Percentiles rank a stretch among this genome's conserved stretches.
Evolutionary conservation across 1,140 invertebrate species (phyloP).

Genomic region (Ceratosolen fusciceps): DNA sequence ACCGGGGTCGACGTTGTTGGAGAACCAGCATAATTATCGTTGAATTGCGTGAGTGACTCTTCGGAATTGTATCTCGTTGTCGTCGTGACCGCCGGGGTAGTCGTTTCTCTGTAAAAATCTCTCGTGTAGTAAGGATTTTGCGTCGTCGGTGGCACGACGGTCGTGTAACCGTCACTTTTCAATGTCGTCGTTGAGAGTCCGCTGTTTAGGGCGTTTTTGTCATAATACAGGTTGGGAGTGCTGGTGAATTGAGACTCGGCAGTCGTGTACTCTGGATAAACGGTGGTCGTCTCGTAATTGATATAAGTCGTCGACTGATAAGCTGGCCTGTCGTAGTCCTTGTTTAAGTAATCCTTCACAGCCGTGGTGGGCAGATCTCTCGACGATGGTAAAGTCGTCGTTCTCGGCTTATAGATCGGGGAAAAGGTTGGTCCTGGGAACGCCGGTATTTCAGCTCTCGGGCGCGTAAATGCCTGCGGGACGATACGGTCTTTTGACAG

Average conservation of each 20-base stretch:
- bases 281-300: slow-evolving; percentile 47
- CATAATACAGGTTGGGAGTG: background rate
- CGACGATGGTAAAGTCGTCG: slow-evolving; percentile 51
- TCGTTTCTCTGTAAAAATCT: slow-evolving; percentile 31
- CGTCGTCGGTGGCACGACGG: slow-evolving; percentile 26
- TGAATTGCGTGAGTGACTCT: background rate
- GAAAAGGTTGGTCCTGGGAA: slow-evolving; percentile 62
- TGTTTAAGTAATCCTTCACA: slow-evolving; percentile 52
- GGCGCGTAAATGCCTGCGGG: slow-evolving; percentile 27
- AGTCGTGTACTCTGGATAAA: slow-evolving; percentile 42
- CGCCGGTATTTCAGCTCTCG: slow-evolving; percentile 50
- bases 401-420: slow-evolving; percentile 64
- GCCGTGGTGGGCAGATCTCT: slow-evolving; percentile 54
- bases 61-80: slow-evolving; percentile 17
- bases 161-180: slow-evolving; percentile 21
- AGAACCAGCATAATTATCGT: slow-evolving; percentile 22
- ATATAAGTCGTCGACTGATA: slow-evolving; percentile 50
- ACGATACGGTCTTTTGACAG: background rate
- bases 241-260: slow-evolving; percentile 3
- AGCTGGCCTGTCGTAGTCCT: slow-evolving; percentile 53
- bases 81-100: background rate
- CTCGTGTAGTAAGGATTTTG: slow-evolving; percentile 15
- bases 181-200: slow-evolving; percentile 10
- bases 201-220: slow-evolving; percentile 30
- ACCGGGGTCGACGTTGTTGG: slow-evolving; percentile 30